These are phyloP conservation scores for Champsocephalus gunnari DNA, from an alignment of 2,797 vertebrate genomes.

Conservation along the genomic window DNA sequence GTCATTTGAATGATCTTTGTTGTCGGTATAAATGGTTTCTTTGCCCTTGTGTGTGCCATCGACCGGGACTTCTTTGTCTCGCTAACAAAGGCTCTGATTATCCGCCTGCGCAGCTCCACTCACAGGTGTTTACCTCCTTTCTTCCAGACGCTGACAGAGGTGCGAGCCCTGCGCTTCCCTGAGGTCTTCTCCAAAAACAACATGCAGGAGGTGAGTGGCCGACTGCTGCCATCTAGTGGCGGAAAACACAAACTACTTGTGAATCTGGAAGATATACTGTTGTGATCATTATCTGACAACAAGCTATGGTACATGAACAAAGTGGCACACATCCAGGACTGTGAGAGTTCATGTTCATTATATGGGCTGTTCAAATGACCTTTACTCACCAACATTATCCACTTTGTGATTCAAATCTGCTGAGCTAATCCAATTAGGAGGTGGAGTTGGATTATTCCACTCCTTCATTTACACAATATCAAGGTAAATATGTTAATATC, in stretches of 20 bases:
- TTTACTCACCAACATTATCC: constrained; percentile 10
- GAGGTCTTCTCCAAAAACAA: constrained; percentile 91
- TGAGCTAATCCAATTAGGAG: constrained; percentile 14
- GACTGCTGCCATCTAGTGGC: constrained; percentile 65
- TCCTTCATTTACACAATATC: not conserved
- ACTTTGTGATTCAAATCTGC: constrained; percentile 1
- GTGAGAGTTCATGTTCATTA: not conserved
- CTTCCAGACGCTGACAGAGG: constrained; percentile 92
- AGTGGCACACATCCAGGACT: not conserved
- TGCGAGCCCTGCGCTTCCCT: constrained; percentile 92
- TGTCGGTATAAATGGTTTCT: not conserved
- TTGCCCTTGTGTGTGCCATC: not conserved
- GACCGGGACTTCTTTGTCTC: constrained; percentile 44
- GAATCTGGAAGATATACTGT: not conserved
- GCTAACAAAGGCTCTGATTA: constrained; percentile 61
- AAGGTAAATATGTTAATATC: not conserved
- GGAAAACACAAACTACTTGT: not conserved
- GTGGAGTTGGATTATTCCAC: not conserved
- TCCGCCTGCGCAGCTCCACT: constrained; percentile 32
- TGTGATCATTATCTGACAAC: not conserved
- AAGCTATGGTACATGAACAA: not conserved
- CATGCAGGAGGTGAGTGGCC: constrained; percentile 89
- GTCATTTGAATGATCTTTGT: not conserved
- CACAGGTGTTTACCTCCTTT: constrained; percentile 70
- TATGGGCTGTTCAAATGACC: not conserved